phyloP scores from a whole-genome alignment of 2,888 invertebrate species.

The Fabriciana adippe region DNA sequence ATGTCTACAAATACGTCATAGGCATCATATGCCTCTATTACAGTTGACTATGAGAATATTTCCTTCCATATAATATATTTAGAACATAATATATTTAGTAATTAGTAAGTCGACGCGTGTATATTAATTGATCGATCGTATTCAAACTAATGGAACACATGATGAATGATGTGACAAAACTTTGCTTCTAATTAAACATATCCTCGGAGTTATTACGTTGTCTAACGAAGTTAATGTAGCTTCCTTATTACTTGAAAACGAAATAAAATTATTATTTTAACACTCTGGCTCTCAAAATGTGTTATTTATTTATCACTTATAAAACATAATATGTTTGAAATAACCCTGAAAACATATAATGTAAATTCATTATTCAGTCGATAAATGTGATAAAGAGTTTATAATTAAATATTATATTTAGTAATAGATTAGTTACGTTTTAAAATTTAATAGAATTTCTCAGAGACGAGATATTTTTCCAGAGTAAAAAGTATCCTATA shows the following conservation, averaged over 20 bases:
- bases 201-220: constrained; percentile 3
- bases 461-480: no score
- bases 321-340: neutral
- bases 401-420: no score
- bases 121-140: constrained; percentile 17
- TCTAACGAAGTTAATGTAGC: neutral
- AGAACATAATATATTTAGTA: neutral
- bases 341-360: no score
- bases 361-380: no score
- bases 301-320: neutral
- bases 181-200: constrained; percentile 9
- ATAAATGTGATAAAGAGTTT: no score
- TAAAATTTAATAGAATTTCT: no score
- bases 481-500: no score
- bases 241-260: neutral
- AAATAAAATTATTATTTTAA: constrained; percentile 1
- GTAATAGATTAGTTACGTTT: no score
- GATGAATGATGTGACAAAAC: constrained; percentile 16
- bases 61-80: neutral
- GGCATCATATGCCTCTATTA: neutral
- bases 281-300: no score
- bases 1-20: no score
- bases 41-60: neutral
- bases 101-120: neutral
- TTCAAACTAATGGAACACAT: constrained; percentile 4